Evolutionary conservation across 2,797 vertebrate species (phyloP).

Genomic region (Sphenodon punctatus): DNA sequence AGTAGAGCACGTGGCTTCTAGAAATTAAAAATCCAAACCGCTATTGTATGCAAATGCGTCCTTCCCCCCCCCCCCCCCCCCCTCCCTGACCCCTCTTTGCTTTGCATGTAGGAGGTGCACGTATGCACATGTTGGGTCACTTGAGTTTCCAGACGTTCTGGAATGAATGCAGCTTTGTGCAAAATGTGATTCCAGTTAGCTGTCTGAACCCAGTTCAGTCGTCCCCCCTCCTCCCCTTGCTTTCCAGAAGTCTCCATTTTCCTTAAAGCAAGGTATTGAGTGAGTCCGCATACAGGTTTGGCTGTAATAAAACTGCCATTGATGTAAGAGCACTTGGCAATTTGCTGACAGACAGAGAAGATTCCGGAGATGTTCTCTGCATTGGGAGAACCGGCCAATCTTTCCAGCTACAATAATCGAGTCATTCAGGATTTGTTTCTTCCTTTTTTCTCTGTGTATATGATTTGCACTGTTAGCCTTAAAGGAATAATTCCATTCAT

Average conservation of each 20-base stretch:
- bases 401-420: neutral
- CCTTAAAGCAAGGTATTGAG: neutral
- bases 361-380: neutral
- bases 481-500: no score
- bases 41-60: neutral
- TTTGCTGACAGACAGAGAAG: conserved; percentile 5
- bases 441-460: neutral
- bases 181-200: neutral
- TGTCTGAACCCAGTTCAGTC: neutral
- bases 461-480: no score
- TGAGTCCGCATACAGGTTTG: conserved; percentile 34
- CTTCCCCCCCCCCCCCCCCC: no score
- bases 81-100: neutral
- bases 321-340: conserved; percentile 17
- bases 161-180: conserved; percentile 1
- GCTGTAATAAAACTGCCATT: neutral
- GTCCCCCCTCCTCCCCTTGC: no score
- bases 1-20: neutral
- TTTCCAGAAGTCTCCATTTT: neutral
- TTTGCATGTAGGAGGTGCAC: neutral
- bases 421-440: neutral
- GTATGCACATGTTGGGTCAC: neutral
- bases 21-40: neutral
- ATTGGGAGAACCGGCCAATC: neutral
- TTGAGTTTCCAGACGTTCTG: neutral